Evolutionary conservation across 1,140 invertebrate species (phyloP).

Genomic region (Pogonognathellus flavescens): DNA sequence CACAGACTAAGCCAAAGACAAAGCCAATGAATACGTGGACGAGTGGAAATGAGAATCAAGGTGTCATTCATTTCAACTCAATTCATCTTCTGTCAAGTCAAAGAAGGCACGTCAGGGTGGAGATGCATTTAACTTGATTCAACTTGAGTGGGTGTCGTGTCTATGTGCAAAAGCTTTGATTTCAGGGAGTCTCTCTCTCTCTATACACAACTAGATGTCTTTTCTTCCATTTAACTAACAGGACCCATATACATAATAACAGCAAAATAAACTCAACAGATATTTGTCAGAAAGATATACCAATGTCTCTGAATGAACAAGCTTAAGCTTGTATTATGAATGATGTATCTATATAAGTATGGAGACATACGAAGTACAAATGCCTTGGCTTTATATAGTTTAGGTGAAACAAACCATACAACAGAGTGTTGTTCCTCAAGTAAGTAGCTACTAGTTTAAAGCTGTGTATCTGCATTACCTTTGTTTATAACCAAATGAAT

Average conservation of each 20-base stretch:
- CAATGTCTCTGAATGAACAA: too few relatives aligned
- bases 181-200: background rate
- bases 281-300: background rate
- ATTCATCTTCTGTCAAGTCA: constrained; percentile 46
- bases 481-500: constrained; percentile 5
- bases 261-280: background rate
- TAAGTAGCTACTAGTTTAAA: background rate
- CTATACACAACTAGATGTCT: background rate
- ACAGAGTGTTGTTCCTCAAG: background rate
- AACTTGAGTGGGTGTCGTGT: constrained; percentile 39
- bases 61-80: constrained; percentile 48
- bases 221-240: too few relatives aligned
- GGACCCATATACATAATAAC: background rate
- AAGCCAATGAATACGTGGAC: constrained; percentile 23
- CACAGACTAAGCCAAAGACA: constrained; percentile 4
- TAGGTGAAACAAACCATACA: too few relatives aligned
- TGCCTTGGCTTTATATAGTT: background rate
- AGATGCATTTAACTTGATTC: background rate
- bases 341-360: too few relatives aligned
- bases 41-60: constrained; percentile 43
- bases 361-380: background rate
- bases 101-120: constrained; percentile 42
- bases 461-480: background rate
- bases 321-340: too few relatives aligned
- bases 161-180: background rate